phyloP scores from a whole-genome alignment of 2,888 invertebrate species.

The Erpobdella octoculata region DNA sequence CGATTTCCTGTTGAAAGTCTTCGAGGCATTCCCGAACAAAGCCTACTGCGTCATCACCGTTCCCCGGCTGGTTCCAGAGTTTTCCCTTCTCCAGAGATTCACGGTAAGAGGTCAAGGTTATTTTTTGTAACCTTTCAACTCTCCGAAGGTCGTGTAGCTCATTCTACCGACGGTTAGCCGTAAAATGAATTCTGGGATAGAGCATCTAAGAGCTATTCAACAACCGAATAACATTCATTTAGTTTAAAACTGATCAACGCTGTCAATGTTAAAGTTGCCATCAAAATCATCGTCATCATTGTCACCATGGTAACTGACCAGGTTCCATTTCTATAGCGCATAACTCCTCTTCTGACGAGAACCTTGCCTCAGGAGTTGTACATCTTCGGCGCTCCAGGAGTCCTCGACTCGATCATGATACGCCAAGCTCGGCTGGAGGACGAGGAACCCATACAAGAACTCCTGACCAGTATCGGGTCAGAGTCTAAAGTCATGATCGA shows the following conservation, averaged over 20 bases:
- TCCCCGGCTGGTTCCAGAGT: conserved; percentile 52
- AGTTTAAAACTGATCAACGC: no score
- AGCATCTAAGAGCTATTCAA: no score
- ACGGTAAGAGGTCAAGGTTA: conserved; percentile 43
- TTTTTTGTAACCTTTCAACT: background rate
- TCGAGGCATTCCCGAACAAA: conserved; percentile 47
- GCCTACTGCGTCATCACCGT: conserved; percentile 51
- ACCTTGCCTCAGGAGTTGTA: conserved; percentile 51
- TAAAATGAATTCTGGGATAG: no score
- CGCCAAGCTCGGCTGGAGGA: conserved; percentile 43
- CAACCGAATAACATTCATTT: no score
- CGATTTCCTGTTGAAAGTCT: conserved; percentile 50
- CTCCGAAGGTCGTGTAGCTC: no score
- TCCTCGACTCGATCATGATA: conserved; percentile 47
- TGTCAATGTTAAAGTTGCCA: no score
- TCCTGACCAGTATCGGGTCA: conserved; percentile 44
- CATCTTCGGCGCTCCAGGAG: conserved; percentile 49
- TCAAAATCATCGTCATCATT: no score
- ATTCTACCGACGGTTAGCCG: no score
- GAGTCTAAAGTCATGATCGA: conserved; percentile 46
- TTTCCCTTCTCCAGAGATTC: conserved; percentile 51
- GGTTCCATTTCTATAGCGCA: conserved; percentile 48
- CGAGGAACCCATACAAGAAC: conserved; percentile 40
- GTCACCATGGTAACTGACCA: no score
- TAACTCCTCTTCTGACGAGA: conserved; percentile 48